Base-by-base conservation (phyloP, 2,113 vertebrate genomes). In the Myiozetetes cayanensis region DNA sequence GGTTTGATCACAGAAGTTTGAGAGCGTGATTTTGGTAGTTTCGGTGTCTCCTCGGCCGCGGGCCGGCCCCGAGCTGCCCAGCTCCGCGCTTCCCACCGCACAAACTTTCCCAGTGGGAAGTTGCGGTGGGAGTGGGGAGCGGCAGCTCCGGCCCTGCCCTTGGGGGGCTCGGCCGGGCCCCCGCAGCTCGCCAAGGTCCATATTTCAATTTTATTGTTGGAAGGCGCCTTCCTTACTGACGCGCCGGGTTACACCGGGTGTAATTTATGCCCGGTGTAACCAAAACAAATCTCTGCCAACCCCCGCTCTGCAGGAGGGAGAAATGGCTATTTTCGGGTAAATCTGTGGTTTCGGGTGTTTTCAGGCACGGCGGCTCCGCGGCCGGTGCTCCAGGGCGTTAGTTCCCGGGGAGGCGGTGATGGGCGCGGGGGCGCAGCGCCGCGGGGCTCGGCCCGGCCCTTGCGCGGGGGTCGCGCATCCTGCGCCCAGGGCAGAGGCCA, bases 91-190 rank as follows among this genome's bases (percentile, higher is more conserved):
- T 77, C 46, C 49, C 68, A 41, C 37, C 18, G 15, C 68, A 75
- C 37, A 82, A 96, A 95, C 86, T 92, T 97, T 92, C 55, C 63
- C 73, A 17, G 80, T 24, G 62, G 56, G 39, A 90, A 92, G 56
- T 90, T 80, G 35, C 43, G 49, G 6, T 4, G 59, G 55, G 67
- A 59, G 41, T 19, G 28, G 35, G 22, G 50, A 59, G 73, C 21
- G 12, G 21, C 24, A 28, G 81, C 21, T 43, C 44, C 33, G 28
- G 30, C 43, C 44, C n/a, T 43, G 66, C 62, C 50, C 68, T 28
- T 8, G 74, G 61, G 90, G 83, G 82, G 78, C 55, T 49, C 76
- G 59, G 31, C 49, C 41, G 63, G 39, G 31, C 55, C 61, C 82
- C 71, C 87, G 55, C 44, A 31, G 27, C 73, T 52, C 50, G 49